These are phyloP conservation scores for Anguilla obscura DNA, from an alignment of 2,797 vertebrate species.

Conservation along the genomic window DNA sequence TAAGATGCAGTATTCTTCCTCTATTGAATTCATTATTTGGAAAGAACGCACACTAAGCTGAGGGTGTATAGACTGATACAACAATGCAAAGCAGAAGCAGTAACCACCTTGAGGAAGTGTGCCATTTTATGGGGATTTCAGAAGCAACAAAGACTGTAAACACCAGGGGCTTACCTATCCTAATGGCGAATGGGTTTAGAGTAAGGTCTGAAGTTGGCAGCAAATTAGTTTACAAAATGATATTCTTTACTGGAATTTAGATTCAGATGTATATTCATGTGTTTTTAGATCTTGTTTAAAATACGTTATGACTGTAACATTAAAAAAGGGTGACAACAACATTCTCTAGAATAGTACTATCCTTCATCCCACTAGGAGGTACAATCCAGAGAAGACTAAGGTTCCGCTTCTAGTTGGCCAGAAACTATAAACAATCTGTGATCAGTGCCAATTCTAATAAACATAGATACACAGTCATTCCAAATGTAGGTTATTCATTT, in stretches of 20 bases:
- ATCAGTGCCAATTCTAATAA: background rate
- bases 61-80: slow-evolving; percentile 35
- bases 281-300: background rate
- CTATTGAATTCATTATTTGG: slow-evolving; percentile 49
- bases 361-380: background rate
- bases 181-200: background rate
- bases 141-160: background rate
- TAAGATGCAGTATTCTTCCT: slow-evolving; percentile 38
- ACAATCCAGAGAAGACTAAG: background rate
- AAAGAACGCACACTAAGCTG: background rate
- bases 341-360: background rate
- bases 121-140: slow-evolving; percentile 27
- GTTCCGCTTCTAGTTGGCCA: background rate
- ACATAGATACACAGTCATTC: background rate
- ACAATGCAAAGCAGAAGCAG: slow-evolving; percentile 39
- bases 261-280: background rate
- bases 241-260: background rate
- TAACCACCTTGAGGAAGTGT: slow-evolving; percentile 46
- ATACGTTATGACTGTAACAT: background rate
- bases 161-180: too few relatives aligned
- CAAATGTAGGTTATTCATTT: background rate
- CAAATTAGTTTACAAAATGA: background rate
- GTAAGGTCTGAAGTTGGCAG: background rate
- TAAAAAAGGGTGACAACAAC: background rate
- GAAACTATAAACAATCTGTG: background rate